Evolutionary conservation across 1,140 invertebrate genomes (phyloP), one percentile per base, ranked within the genome.

Genomic region (Tenebrio molitor): DNA sequence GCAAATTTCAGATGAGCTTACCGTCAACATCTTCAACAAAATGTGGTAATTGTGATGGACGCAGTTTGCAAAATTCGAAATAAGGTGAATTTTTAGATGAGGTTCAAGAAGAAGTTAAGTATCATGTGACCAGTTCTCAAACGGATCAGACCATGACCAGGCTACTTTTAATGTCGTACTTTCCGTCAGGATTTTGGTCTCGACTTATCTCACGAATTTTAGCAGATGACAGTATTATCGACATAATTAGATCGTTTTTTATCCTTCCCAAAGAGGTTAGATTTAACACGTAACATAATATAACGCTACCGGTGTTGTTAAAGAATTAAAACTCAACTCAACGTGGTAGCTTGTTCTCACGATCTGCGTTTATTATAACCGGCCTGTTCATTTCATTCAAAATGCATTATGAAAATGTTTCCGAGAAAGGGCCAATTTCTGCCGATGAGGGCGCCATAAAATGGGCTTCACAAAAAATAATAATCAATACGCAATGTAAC

Each of bases 161-260:
- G 5, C 83, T 97, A 19, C 83, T 97, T 1, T 84, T 97, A 0
- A 93, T 99, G 89, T 97, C 97, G 0, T 99, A 99, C 84, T 95
- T 99, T 81, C 98, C 98, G 0, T 95, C 94, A 75, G 98, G 98
- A 0, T 99, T 99, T 84, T 99, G 97, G 98, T 95, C 97, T 0
- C 86, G 97, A 6, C 86, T 99, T 1, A 95, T 97, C 8, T 96
- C 96, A 0, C 85, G 97, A 15, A 91, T 99, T 50, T 83, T 99
- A 17, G 95, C 95, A 0, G 97, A 99, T 82, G 92, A 96, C 74
- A 87, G 91, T 7, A 91, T 97, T 17, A 89, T 93, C 0, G 92
- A 94, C 69, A 94, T 95, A n/a, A 90, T 95, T 1, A 83, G 90
- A 66, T 85, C 85, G 6, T 90, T 92, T 77, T 93, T 92, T 81